Base-by-base conservation (phyloP, 1,140 invertebrate species). In the Hydropsyche tenuis region DNA sequence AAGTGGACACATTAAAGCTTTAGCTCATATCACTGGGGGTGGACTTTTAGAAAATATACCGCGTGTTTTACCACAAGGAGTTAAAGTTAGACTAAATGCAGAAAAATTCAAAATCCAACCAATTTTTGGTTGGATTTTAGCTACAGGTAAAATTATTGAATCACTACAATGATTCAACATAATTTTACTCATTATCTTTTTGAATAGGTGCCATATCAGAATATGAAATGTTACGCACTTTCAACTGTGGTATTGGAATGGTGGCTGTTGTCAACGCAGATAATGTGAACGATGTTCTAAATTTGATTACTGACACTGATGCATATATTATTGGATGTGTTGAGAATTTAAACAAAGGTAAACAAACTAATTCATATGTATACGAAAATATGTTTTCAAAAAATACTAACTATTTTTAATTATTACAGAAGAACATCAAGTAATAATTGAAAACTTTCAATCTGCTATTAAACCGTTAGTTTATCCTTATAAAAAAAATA, bases 21-120 rank as follows among this genome's bases (percentile, higher is more conserved):
- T 97, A 77, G 94, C 94, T 0, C 97, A 99, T 79, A 97, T 99
- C 62, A 98, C 95, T 4, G 96, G 96, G 0, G 96, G 96, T 12
- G 97, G 97, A 14, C 83, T 99, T 11, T 82, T 90, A 0, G 95
- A 97, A 85, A 99, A 99, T 83, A 91, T 98, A 73, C 93, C 92
- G 0, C 85, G 96, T 75, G 86, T 96, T 51, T 81, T 96, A 74
- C 91, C 93, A 0, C 77, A 86, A 0, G 80, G 84, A 1, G 82
- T 91, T 6, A 88, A 85, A 43, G 93, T 91, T 3, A 82, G 85
- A 62, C 79, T 97, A 30, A 90, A 96, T 81, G 94, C 93, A 23
- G 82, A 80, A 0, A 89, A 87, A 48, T 96, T 95, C 88, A 87
- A 85, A 23, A 90, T 96, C 73, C 91, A 90, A 42, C 86, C 89